Evolutionary conservation across 2,797 vertebrate species (phyloP), one percentile per base, ranked within the genome.

Genomic region (Anguilla marmorata): DNA sequence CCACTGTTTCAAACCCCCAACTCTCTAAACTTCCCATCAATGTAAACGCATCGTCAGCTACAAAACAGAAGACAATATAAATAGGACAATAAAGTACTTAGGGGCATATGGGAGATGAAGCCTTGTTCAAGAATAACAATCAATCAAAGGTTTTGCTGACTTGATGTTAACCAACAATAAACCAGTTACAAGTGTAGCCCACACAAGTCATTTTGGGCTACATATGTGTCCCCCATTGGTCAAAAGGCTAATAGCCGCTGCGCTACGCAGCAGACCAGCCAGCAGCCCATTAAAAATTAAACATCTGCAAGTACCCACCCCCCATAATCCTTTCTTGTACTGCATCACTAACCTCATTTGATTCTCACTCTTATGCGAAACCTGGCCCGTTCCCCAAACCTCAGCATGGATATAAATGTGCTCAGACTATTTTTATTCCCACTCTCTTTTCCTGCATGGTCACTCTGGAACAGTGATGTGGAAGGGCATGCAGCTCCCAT

Each of bases 331-430:
- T 54, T 14, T 33, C 14, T 52, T 54, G n/a, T 12, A n/a, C 54
- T 87, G 58, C 45, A 27, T 48, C 41, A n/a, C 30, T 58, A 30
- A 3, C 56, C 30, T 60, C 12, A 45, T 86, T 21, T 86, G 30
- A 33, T n/a, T 8, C 60, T 63, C 37, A 2, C 37, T 24, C n/a
- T 56, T 24, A 6, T 33, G 79, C 7, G 33, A n/a, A 63, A 24
- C 58, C 45, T 79, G 88, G 87, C 48, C 54, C 21, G 21, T 82
- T 87, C 58, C 80, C 72, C 82, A 45, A 86, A 80, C 86, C 58
- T 87, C 60, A 45, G 87, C 12, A 16, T 45, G 63, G 9, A 41
- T 86, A 85, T 84, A 85, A 87, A 76, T 54, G 80, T 33, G 41
- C 58, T 27, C 24, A 24, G 48, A n/a, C 72, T 80, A 82, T 85